Base-by-base conservation (phyloP, 2,888 invertebrate genomes). In the Andrena bucephala region DNA sequence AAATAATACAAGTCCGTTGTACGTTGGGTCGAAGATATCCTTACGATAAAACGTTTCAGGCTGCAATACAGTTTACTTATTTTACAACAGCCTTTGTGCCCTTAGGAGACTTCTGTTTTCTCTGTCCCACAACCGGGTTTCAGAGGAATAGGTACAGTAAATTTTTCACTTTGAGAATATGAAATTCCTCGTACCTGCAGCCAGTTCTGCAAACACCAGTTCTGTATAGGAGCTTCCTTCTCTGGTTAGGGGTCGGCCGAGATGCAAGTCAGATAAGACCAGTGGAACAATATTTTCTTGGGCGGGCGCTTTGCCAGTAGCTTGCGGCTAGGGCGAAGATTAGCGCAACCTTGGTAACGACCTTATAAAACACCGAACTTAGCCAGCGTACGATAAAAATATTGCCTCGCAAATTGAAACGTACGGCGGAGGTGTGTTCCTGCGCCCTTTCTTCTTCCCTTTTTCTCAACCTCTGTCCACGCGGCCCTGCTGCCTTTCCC, bases 331-430 rank as follows among this genome's bases (percentile, higher is more conserved):
- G 85, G 85, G 90, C 81, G 90, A 91, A 91, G 91, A 92, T 92
- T 92, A 92, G 90, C 90, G 89, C 89, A 90, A 87, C 88, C 87
- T 90, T 86, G 85, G 88, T 91, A 91, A 91, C 91, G 91, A 91
- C 89, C 90, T 91, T 91, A 90, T 91, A 91, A 92, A 92, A 91
- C 87, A 91, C 88, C 85, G 84, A 89, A 89, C 82, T 89, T 87
- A 86, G 77, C 83, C 87, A 69, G 77, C 82, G 85, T 69, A 75
- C 83, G 84, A 86, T 87, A 76, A 90, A 92, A 90, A 92, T 92
- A 92, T 92, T 89, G 87, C 89, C 87, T 86, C 84, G 82, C 87
- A 92, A 92, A 92, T 92, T 92, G 90, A 91, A 92, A 92, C 89
- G 84, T 89, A 90, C 85, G 84, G 81, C 76, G 59, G 33, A 87